Evolutionary conservation across 2,888 invertebrate genomes (phyloP).

Genomic region (Ennomos fuscantarius): DNA sequence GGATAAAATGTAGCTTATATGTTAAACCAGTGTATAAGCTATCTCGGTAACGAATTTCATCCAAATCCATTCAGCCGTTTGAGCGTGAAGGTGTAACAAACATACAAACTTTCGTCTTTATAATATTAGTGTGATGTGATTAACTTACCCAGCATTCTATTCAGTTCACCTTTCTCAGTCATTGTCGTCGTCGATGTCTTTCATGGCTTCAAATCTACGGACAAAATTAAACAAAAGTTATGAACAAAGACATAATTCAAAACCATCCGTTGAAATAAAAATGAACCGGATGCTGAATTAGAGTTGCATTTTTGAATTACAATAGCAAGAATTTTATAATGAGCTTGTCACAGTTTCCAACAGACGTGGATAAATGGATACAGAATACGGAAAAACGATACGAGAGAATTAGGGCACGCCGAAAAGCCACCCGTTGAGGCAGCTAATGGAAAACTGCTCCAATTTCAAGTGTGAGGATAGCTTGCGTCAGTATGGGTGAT

Average conservation of each 20-base stretch:
- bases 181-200: slow-evolving; percentile 72
- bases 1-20: too few species aligned
- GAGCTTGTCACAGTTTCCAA: slow-evolving; percentile 10
- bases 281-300: too few species aligned
- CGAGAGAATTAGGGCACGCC: slow-evolving; percentile 22
- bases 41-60: too few species aligned
- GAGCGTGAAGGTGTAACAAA: too few species aligned
- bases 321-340: slow-evolving; percentile 12
- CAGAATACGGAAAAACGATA: slow-evolving; percentile 12
- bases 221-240: slow-evolving; percentile 16
- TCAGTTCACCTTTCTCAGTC: slow-evolving; percentile 78
- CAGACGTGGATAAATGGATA: slow-evolving; percentile 10
- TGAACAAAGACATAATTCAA: too few species aligned
- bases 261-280: background rate
- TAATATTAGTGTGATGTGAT: too few species aligned
- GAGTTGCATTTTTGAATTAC: background rate
- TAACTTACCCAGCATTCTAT: slow-evolving; percentile 81
- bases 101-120: too few species aligned
- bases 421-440: slow-evolving; percentile 20
- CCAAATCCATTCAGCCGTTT: too few species aligned
- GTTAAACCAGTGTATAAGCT: too few species aligned
- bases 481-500: background rate
- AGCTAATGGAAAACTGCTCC: slow-evolving; percentile 23
- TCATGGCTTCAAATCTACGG: slow-evolving; percentile 69
- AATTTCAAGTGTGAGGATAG: slow-evolving; percentile 12